Base-by-base conservation (phyloP, 2,797 vertebrate genomes). In the Pipistrellus pipistrellus region DNA sequence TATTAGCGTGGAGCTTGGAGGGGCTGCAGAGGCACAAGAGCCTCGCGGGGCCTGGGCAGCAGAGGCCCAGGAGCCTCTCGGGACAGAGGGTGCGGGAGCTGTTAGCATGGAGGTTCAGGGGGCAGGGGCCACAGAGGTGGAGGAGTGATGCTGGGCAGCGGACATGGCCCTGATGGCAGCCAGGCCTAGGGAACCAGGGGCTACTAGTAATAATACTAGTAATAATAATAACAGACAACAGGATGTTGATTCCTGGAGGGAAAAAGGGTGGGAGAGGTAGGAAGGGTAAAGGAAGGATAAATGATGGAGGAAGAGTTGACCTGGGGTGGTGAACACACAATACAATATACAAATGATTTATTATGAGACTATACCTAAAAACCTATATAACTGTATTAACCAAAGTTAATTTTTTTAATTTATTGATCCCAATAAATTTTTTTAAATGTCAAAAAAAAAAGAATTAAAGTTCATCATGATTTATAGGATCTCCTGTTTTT, bases 401-500 rank as follows among this genome's bases (percentile, higher is more conserved):
- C n/a, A 55, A 53, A 9, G 20, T 77, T 13, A 62, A 62, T 62
- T 30, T 62, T 46, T 62, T 62, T 14, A 62, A 30, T 62, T 14
- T 30, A 62, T 30, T 62, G 14, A 35, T 12, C n/a, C 51, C 75
- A 55, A 15, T 77, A 35, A 15, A 21, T 3, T 55, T 46, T 77
- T 53, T 2, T 12, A 35, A 55, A 55, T 35, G 32, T 25, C 23
- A 76, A 23, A 69, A 53, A 35, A 35, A 55, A 75, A 75, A 72
- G 13, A 93, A 82, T 14, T 90, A 71, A 92, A 30, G 20, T 62
- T 86, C 77, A 21, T 20, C 12, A 85, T 69, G 76, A 80, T 62
- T 89, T 90, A 7, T 9, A 87, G 72, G 82, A 25, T 78, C 55
- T 87, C 48, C 12, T 90, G 2, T 25, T 86, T 87, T 87, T 84